phyloP scores from a whole-genome alignment of 1,140 invertebrate species.

The Patella vulgata region DNA sequence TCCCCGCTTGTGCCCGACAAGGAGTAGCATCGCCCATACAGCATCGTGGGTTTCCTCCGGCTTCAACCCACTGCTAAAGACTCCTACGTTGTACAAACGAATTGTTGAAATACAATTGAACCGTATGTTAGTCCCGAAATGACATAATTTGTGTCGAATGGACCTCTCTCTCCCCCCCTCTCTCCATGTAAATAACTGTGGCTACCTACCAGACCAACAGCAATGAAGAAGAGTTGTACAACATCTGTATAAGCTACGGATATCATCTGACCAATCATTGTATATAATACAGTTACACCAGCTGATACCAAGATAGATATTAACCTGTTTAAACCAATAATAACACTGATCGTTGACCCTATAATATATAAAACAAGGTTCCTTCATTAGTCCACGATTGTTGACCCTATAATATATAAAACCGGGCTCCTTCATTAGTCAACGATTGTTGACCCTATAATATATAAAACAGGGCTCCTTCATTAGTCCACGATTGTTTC shows the following conservation, averaged over 20 bases:
- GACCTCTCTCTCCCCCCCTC: too few relatives aligned
- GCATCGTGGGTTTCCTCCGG: too few relatives aligned
- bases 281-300: conserved; percentile 57
- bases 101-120: too few relatives aligned
- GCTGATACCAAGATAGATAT: conserved; percentile 55
- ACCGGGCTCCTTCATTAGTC: conserved; percentile 61
- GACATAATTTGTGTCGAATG: too few relatives aligned
- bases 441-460: conserved; percentile 58
- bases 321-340: conserved; percentile 47
- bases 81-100: too few relatives aligned
- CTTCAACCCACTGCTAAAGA: too few relatives aligned
- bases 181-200: too few relatives aligned
- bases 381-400: conserved; percentile 35
- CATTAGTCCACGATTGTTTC: conserved; percentile 36
- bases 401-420: conserved; percentile 43
- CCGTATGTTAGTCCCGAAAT: too few relatives aligned
- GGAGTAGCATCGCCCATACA: too few relatives aligned
- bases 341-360: conserved; percentile 62
- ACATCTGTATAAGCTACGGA: conserved; percentile 65
- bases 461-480: conserved; percentile 60
- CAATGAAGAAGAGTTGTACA: conserved; percentile 55
- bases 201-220: conserved; percentile 56
- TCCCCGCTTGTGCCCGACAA: too few relatives aligned
- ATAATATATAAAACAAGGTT: conserved; percentile 60
- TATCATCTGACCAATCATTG: conserved; percentile 62